Evolutionary conservation across 2,113 vertebrate genomes (phyloP).

Genomic region (Scomber scombrus): DNA sequence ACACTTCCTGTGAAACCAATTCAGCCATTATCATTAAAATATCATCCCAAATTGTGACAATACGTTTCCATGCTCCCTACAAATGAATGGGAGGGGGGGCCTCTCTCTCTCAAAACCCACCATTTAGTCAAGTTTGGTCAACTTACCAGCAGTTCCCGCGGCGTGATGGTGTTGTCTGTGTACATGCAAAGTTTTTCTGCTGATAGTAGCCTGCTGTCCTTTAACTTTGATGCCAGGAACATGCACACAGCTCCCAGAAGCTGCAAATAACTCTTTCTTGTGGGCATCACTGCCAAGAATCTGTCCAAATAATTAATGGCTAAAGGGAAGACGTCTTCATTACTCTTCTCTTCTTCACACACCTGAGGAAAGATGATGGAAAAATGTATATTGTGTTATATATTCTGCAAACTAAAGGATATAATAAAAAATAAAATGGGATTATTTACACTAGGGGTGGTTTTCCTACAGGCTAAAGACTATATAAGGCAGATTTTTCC

Average conservation of each 20-base stretch:
- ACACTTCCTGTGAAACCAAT: slow-evolving; percentile 71
- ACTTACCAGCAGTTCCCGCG: slow-evolving; percentile 96
- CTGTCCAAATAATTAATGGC: slow-evolving; percentile 98
- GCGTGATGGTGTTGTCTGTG: slow-evolving; percentile 94
- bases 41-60: slow-evolving; percentile 48
- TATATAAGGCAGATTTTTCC: background rate
- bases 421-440: background rate
- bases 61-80: slow-evolving; percentile 13
- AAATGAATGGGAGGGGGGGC: slow-evolving; percentile 31
- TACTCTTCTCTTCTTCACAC: slow-evolving; percentile 94
- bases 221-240: slow-evolving; percentile 96
- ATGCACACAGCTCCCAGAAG: slow-evolving; percentile 95
- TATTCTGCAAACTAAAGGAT: background rate
- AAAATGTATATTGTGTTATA: background rate
- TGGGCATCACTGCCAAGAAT: slow-evolving; percentile 92
- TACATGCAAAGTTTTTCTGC: slow-evolving; percentile 95
- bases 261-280: slow-evolving; percentile 91
- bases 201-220: slow-evolving; percentile 92
- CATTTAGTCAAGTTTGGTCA: slow-evolving; percentile 7
- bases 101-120: no score
- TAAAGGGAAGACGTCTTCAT: slow-evolving; percentile 95
- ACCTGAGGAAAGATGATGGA: slow-evolving; percentile 82
- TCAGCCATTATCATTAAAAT: slow-evolving; percentile 50
- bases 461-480: background rate
- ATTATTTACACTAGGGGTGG: background rate